These are phyloP conservation scores for Capricornis sumatraensis DNA, from an alignment of 2,113 vertebrate genomes.

Conservation along the genomic window DNA sequence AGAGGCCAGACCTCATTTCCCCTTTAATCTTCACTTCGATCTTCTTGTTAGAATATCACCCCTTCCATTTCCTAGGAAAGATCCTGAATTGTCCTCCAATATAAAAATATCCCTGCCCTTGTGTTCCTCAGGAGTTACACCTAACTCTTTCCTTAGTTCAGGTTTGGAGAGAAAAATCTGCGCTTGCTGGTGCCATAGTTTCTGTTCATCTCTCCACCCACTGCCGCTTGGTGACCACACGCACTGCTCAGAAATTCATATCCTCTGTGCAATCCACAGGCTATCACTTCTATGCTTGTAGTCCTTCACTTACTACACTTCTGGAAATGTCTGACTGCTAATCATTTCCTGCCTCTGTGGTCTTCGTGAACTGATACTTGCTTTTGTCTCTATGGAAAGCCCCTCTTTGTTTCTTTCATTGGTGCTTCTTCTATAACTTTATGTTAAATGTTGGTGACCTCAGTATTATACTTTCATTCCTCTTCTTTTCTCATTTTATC, in stretches of 20 bases:
- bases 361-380: not conserved
- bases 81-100: not conserved
- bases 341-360: not conserved
- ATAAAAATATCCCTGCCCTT: not conserved
- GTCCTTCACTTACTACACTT: not conserved
- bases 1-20: not conserved
- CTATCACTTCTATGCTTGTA: not conserved
- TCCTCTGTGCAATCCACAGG: no score
- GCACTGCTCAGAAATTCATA: fast-evolving
- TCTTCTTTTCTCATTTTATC: not conserved
- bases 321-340: not conserved
- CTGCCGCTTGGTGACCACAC: not conserved
- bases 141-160: not conserved
- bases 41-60: fast-evolving
- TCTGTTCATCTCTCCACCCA: not conserved
- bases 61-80: not conserved
- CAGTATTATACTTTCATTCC: not conserved
- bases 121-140: not conserved
- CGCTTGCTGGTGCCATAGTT: not conserved
- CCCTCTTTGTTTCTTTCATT: not conserved
- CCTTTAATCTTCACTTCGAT: no score
- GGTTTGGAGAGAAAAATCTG: not conserved
- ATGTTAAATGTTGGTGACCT: not conserved
- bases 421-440: not conserved
- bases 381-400: not conserved